phyloP scores from a whole-genome alignment of 2,113 vertebrate species.

The Tachycineta bicolor region DNA sequence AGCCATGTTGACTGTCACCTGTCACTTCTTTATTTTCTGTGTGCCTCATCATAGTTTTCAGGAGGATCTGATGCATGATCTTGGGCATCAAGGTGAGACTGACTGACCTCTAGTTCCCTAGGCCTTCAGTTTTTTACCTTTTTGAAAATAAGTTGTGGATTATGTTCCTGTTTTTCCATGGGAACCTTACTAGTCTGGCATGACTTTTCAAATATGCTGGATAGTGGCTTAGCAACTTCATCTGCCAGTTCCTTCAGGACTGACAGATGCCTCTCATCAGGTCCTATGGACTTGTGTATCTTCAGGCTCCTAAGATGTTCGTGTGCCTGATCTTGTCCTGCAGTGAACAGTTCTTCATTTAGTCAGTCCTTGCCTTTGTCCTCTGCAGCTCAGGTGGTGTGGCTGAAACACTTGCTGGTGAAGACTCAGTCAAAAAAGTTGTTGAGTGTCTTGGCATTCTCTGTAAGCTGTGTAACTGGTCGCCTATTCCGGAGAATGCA shows the following conservation, averaged over 20 bases:
- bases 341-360: background rate
- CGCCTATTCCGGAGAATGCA: background rate
- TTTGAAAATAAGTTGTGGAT: background rate
- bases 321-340: background rate
- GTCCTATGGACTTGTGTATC: background rate
- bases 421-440: background rate
- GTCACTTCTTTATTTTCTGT: background rate
- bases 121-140: background rate
- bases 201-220: background rate
- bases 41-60: background rate
- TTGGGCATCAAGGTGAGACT: background rate
- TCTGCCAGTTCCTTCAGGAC: background rate
- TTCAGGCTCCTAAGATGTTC: background rate
- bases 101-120: background rate
- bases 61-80: background rate
- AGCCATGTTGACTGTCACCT: background rate
- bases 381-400: background rate
- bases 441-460: background rate
- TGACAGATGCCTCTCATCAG: background rate
- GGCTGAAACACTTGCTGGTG: background rate
- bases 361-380: background rate
- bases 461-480: background rate
- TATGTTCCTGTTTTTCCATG: background rate
- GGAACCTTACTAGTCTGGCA: background rate
- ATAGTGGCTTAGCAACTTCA: background rate